Evolutionary conservation across 2,113 vertebrate species (phyloP).

Genomic region (Corythoichthys haematopterus): DNA sequence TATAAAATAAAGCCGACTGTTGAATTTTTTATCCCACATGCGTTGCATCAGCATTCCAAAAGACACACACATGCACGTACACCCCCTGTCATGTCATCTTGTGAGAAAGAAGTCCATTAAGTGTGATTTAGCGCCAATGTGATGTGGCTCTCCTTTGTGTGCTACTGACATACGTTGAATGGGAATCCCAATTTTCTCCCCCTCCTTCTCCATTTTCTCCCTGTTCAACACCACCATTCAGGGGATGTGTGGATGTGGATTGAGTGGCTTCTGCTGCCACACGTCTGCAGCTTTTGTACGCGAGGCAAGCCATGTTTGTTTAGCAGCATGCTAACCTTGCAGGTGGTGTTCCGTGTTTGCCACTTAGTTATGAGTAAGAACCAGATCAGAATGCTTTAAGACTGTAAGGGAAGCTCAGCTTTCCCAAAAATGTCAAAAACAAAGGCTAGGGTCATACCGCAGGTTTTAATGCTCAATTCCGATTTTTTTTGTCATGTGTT

Average conservation of each 20-base stretch:
- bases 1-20: too few species aligned
- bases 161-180: constrained; percentile 71
- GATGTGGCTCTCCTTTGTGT: constrained; percentile 68
- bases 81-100: constrained; percentile 65
- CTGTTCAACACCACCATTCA: constrained; percentile 27
- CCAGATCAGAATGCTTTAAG: too few species aligned
- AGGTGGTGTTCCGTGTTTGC: background rate
- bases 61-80: constrained; percentile 18
- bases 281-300: constrained; percentile 66
- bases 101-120: constrained; percentile 77
- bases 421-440: too few species aligned
- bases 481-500: too few species aligned
- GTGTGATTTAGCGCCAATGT: constrained; percentile 74
- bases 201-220: constrained; percentile 45
- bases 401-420: too few species aligned
- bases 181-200: constrained; percentile 59
- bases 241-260: constrained; percentile 26
- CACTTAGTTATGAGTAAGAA: background rate
- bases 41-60: too few species aligned
- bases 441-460: too few species aligned
- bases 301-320: constrained; percentile 66
- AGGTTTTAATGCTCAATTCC: too few species aligned
- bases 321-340: constrained; percentile 24
- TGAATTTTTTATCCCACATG: too few species aligned
- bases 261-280: constrained; percentile 58